Evolutionary conservation across 2,113 vertebrate species (phyloP).

Genomic region (Sturnus vulgaris): DNA sequence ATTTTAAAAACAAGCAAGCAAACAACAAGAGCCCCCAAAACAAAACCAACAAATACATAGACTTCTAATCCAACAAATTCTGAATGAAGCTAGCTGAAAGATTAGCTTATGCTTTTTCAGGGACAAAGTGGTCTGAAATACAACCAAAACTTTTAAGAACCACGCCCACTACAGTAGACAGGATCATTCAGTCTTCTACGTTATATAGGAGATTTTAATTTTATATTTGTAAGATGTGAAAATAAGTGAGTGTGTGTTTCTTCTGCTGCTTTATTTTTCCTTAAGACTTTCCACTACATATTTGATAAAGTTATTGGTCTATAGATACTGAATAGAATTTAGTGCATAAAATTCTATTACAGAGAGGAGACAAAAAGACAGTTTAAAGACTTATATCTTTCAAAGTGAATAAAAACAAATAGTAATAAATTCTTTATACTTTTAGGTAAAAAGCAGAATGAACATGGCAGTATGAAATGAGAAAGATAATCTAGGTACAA

Average conservation of each 20-base stretch:
- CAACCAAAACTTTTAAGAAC: neutral
- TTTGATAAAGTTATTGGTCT: neutral
- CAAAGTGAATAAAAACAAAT: neutral
- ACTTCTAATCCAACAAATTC: neutral
- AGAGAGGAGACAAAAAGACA: neutral
- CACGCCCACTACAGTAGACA: neutral
- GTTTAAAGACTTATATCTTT: neutral
- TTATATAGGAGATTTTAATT: neutral
- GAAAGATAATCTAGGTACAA: neutral
- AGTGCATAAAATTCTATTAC: neutral
- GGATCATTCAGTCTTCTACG: neutral
- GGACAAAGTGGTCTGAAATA: neutral
- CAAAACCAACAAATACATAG: neutral
- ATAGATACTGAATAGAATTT: neutral
- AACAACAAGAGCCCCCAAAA: neutral
- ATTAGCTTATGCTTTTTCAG: neutral
- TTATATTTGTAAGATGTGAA: neutral
- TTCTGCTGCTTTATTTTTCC: neutral
- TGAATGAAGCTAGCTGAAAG: neutral
- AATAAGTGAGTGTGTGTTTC: neutral
- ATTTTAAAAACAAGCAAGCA: neutral
- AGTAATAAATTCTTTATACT: neutral
- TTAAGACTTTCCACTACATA: neutral
- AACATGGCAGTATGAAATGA: neutral
- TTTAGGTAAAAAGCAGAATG: neutral